Conservation (phyloP, 1,140 invertebrate species). For the Leucophenga varia region DNA sequence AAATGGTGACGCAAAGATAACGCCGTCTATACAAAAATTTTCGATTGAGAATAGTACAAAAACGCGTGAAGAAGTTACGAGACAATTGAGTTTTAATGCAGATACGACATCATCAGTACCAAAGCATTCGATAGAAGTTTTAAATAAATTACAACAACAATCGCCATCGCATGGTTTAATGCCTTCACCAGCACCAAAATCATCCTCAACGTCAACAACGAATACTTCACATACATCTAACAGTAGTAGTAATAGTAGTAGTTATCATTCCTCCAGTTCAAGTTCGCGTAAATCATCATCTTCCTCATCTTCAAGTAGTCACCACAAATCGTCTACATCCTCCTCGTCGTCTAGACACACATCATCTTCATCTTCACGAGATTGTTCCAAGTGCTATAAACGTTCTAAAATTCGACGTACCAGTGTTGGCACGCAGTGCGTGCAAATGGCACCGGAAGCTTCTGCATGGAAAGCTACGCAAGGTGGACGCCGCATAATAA, state of each 20-base stretch:
- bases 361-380: constrained; percentile 46
- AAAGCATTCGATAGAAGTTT: neutral
- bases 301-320: constrained; percentile 24
- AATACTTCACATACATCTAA: neutral
- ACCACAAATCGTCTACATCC: constrained; percentile 31
- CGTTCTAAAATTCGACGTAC: constrained; percentile 64
- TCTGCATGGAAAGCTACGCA: constrained; percentile 40
- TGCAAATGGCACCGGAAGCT: constrained; percentile 30
- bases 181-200: constrained; percentile 43
- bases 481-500: constrained; percentile 43
- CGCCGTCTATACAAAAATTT: neutral
- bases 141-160: constrained; percentile 5
- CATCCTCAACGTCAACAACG: constrained; percentile 12
- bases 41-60: constrained; percentile 12
- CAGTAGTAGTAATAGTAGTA: constrained; percentile 14
- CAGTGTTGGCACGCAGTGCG: constrained; percentile 66
- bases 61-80: constrained; percentile 43
- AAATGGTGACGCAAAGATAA: neutral
- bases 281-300: constrained; percentile 32
- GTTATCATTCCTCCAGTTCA: constrained; percentile 34
- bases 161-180: constrained; percentile 26
- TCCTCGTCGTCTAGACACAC: constrained; percentile 34
- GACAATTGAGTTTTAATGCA: constrained; percentile 37
- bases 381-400: constrained; percentile 64
- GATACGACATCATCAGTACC: constrained; percentile 5